Conservation (phyloP, 2,888 invertebrate species). For the Erpobdella octoculata region DNA sequence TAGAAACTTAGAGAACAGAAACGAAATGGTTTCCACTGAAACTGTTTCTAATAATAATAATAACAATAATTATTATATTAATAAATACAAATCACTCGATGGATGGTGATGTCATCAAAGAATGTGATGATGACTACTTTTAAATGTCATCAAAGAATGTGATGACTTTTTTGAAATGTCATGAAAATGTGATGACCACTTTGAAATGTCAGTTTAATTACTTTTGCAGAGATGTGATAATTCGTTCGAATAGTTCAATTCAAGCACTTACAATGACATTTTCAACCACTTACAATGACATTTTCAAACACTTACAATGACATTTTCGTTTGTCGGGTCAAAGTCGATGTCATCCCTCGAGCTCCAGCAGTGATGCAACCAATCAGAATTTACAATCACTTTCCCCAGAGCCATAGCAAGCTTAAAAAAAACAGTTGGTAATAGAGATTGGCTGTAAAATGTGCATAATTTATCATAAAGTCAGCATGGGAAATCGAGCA, state of each 20-base stretch:
- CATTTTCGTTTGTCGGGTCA: slow-evolving; percentile 62
- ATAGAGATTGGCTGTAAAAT: neutral
- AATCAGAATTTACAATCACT: slow-evolving; percentile 76
- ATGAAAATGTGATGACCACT: neutral
- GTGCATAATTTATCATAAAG: no score
- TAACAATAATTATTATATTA: neutral
- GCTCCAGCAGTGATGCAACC: slow-evolving; percentile 82
- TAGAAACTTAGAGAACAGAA: slow-evolving; percentile 72
- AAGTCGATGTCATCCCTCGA: slow-evolving; percentile 59
- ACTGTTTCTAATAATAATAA: slow-evolving; percentile 3
- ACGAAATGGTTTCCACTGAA: neutral
- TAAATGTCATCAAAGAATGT: neutral
- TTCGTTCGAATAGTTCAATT: neutral
- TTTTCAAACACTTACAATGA: slow-evolving; percentile 5
- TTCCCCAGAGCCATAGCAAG: slow-evolving; percentile 82
- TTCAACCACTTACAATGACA: neutral
- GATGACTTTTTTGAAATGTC: neutral
- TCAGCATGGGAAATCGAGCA: no score
- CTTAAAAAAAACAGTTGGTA: slow-evolving; percentile 47
- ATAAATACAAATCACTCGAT: neutral
- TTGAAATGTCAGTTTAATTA: neutral
- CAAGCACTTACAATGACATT: neutral
- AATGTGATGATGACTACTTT: neutral
- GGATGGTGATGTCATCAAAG: neutral
- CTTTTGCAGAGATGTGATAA: neutral